Evolutionary conservation across 2,113 vertebrate genomes (phyloP).

Genomic region (Aythya baeri): DNA sequence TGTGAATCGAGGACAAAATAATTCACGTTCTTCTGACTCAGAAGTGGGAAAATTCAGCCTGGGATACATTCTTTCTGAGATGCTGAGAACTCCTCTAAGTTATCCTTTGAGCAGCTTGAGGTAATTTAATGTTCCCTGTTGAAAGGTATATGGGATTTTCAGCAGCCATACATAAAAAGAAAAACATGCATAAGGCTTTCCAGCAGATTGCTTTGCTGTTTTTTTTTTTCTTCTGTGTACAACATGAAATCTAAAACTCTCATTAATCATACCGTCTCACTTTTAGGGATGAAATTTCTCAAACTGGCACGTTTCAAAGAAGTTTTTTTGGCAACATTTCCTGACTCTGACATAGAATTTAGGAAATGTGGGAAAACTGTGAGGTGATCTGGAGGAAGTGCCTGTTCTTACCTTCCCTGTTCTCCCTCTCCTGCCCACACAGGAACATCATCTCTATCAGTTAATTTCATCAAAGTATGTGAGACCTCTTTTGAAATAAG

Average conservation of each 20-base stretch:
- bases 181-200: neutral
- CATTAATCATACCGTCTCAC: neutral
- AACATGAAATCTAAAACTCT: neutral
- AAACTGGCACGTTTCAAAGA: neutral
- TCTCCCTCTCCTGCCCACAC: neutral
- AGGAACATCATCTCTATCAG: neutral
- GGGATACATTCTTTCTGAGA: neutral
- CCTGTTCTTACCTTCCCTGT: neutral
- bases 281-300: neutral
- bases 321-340: neutral
- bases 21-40: neutral
- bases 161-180: neutral
- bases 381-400: neutral
- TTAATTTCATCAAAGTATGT: neutral
- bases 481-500: slow-evolving; percentile 40
- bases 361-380: neutral
- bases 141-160: neutral
- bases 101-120: slow-evolving; percentile 8
- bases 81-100: slow-evolving; percentile 14
- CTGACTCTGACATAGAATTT: neutral
- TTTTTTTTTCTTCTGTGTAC: neutral
- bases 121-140: neutral
- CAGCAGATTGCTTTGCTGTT: neutral
- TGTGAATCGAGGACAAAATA: slow-evolving; percentile 5
- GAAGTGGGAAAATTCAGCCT: neutral